phyloP scores from a whole-genome alignment of 2,888 invertebrate genomes.

The Harpalus rubripes region DNA sequence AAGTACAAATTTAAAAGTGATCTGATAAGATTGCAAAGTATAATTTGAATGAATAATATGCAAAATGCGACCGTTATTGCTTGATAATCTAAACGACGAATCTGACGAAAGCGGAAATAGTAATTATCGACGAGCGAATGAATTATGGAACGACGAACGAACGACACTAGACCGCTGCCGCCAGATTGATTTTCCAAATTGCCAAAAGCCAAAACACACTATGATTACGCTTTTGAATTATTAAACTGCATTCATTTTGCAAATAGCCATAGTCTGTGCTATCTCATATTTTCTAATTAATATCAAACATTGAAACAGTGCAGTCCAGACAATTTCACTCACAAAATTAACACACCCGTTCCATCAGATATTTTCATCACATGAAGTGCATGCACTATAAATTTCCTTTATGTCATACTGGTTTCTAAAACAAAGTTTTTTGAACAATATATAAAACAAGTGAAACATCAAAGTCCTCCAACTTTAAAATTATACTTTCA shows the following conservation, averaged over 20 bases:
- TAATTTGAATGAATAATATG: constrained; percentile 50
- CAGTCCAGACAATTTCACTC: not conserved
- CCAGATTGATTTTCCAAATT: constrained; percentile 30
- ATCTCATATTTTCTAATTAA: constrained; percentile 30
- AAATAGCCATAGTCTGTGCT: not conserved
- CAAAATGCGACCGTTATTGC: constrained; percentile 45
- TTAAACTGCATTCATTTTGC: constrained; percentile 31
- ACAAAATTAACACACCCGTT: not conserved
- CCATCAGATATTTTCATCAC: not conserved
- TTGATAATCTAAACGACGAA: constrained; percentile 26
- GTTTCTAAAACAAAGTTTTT: no score
- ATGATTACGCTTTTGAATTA: constrained; percentile 35
- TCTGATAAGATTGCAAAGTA: constrained; percentile 28
- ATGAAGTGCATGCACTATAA: not conserved
- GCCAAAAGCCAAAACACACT: not conserved
- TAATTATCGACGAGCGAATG: constrained; percentile 34
- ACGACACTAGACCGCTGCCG: not conserved
- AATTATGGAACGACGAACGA: constrained; percentile 2
- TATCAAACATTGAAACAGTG: not conserved
- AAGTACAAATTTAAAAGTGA: constrained; percentile 19
- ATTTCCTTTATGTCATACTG: no score
- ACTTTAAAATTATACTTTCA: no score
- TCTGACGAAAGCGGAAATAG: constrained; percentile 41
- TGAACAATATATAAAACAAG: no score
- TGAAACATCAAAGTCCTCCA: no score